Base-by-base conservation (phyloP, 2,888 invertebrate genomes). In the Cosmia trapezina region DNA sequence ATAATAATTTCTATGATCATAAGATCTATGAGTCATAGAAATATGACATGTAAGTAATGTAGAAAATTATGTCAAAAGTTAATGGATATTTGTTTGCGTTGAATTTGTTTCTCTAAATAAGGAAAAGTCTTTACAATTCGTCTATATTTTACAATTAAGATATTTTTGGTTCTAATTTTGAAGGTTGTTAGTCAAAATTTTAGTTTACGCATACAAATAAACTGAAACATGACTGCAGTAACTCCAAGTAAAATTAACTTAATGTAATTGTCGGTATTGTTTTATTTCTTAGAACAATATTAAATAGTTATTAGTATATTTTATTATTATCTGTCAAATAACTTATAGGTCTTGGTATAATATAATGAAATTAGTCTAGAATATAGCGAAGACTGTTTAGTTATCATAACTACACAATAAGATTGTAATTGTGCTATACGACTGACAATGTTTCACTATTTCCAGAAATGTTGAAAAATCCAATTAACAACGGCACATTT, bases 181-280 rank as follows among this genome's bases (percentile, higher is more conserved):
- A 6, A 70, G 61, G 56, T 72, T 76, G 6, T 65, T 54, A 77
- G 83, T 85, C 86, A 83, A 76, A 72, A 53, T 74, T 78, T 75
- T 73, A 85, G 79, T 86, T 86, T 86, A 86, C 73, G 66, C 54
- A 22, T 33, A 53, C 2, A 61, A 68, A 76, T 83, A 86, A 86
- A 86, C 81, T 85, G 53, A 85, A 86, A 83, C 60, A 74, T 85
- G 83, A 84, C 86, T 60, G 17, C 4, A 62, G 37, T 14, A 41
- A 49, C 28, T 73, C 43, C 65, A 22, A 22, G 53, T 66, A 49
- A 14, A 53, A 79, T 45, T n/a, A 59, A 57, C 53, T 51, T n/a
- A n/a, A 45, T 49, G 11, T 60, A 45, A 45, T 53, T 22, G 22
- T 59, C 62, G 71, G 45, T 45, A 59, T 57, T 17, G 19, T 45